Evolutionary conservation across 2,797 vertebrate species (phyloP).

Genomic region (Paramormyrops hopkinsi): DNA sequence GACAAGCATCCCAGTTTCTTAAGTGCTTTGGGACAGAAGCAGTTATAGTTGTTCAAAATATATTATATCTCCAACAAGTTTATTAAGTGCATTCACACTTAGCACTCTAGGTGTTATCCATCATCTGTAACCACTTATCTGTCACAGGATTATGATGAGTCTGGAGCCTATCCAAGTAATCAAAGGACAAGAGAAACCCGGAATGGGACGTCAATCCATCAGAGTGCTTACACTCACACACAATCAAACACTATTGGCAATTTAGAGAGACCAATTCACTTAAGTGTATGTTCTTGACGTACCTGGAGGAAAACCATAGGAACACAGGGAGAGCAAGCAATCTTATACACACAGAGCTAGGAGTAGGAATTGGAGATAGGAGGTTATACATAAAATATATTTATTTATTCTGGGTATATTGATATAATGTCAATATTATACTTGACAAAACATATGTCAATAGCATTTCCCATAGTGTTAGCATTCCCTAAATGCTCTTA

Average conservation of each 20-base stretch:
- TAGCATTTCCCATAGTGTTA: not conserved
- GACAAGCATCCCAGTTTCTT: not conserved
- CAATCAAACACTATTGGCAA: not conserved
- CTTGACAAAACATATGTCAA: not conserved
- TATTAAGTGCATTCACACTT: not conserved
- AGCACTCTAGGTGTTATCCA: not conserved
- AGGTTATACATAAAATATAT: not conserved
- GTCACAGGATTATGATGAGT: not conserved
- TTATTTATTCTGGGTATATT: not conserved
- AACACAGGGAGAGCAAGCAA: not conserved
- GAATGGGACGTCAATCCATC: not conserved
- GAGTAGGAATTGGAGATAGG: not conserved
- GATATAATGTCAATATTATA: not conserved
- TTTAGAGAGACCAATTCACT: not conserved
- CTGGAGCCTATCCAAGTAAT: not conserved
- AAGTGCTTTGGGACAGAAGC: not conserved
- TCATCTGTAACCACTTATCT: not conserved
- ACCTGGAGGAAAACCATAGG: not conserved
- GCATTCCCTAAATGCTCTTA: not conserved
- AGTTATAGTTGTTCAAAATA: not conserved
- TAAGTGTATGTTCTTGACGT: not conserved
- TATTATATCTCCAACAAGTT: not conserved
- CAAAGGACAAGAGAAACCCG: not conserved
- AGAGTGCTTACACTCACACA: not conserved
- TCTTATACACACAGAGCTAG: not conserved